Percentiles rank a stretch among this genome's conserved stretches.
Evolutionary conservation across 1,140 invertebrate species (phyloP).

Genomic region (Lordiphosa collinella): DNA sequence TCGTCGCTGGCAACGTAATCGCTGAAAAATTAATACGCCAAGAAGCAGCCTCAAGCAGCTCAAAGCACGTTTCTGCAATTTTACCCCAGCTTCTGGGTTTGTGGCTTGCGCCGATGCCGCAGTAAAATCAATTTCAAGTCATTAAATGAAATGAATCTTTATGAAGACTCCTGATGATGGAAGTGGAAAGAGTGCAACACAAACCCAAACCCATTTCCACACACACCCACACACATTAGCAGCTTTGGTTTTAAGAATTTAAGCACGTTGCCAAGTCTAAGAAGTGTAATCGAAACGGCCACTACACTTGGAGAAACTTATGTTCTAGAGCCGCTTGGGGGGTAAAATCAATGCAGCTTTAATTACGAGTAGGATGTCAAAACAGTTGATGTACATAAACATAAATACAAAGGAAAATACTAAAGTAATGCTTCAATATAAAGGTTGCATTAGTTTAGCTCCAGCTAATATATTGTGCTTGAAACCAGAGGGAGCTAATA

Average conservation of each 20-base stretch:
- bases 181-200: constrained; percentile 11
- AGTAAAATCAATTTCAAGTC: constrained; percentile 79
- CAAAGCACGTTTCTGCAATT: constrained; percentile 72
- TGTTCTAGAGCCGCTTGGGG: too few species aligned
- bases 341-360: too few species aligned
- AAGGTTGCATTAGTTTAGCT: too few species aligned
- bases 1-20: constrained; percentile 69
- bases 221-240: constrained; percentile 41
- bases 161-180: constrained; percentile 41
- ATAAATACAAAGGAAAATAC: too few species aligned
- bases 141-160: constrained; percentile 79
- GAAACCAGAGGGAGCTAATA: too few species aligned
- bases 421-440: too few species aligned
- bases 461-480: too few species aligned
- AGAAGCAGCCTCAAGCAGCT: constrained; percentile 26
- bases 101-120: constrained; percentile 48
- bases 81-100: constrained; percentile 42
- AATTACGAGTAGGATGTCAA: too few species aligned
- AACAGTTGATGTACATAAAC: too few species aligned
- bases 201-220: neutral
- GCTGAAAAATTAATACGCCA: constrained; percentile 72
- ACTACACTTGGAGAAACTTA: neutral
- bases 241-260: constrained; percentile 37
- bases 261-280: constrained; percentile 35
- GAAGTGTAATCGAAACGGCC: constrained; percentile 36